These are phyloP conservation scores for Pelodiscus sinensis DNA, from an alignment of 2,113 vertebrate species.

Conservation along the genomic window DNA sequence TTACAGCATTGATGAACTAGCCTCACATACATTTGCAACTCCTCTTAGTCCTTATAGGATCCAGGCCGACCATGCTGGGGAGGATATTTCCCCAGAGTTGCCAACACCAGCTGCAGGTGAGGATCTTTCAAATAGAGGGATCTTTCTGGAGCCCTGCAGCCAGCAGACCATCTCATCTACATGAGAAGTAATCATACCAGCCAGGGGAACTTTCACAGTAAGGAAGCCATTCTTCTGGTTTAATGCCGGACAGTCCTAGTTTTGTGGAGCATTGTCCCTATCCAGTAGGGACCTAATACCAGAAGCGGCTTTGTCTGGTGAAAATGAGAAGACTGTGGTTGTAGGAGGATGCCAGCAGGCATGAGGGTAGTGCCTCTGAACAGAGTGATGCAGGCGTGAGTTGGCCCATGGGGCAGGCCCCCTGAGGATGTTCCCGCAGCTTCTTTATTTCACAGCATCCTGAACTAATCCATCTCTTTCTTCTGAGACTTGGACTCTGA, in stretches of 20 bases:
- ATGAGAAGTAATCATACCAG: background rate
- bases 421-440: background rate
- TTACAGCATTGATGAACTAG: background rate
- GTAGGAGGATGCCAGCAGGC: background rate
- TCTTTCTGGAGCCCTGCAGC: background rate
- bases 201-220: background rate
- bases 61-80: accelerated
- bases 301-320: background rate
- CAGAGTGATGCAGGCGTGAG: background rate
- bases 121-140: background rate
- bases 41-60: accelerated
- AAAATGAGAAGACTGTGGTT: background rate
- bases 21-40: background rate
- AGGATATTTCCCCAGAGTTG: background rate
- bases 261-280: background rate
- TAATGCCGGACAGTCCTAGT: background rate
- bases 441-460: background rate
- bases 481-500: background rate
- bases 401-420: too few species aligned
- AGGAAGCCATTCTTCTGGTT: background rate
- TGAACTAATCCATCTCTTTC: background rate
- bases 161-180: background rate
- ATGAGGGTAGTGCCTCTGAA: background rate
- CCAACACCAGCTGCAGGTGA: background rate
- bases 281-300: background rate